These are phyloP conservation scores for Drosophila parvula DNA, from an alignment of 1,140 invertebrate species.

Conservation along the genomic window DNA sequence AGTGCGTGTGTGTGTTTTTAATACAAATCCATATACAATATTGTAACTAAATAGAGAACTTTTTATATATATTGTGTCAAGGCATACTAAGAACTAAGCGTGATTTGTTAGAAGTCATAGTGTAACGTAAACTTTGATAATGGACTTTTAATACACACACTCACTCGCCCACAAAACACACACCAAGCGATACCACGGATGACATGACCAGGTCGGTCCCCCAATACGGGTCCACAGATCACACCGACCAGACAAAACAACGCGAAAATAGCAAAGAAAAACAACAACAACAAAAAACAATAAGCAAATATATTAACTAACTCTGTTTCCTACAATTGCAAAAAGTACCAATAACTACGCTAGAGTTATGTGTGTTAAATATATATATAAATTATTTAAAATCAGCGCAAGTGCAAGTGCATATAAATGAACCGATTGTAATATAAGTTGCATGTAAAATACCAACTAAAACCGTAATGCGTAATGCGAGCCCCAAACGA, in stretches of 20 bases:
- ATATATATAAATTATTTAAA: slow-evolving; percentile 74
- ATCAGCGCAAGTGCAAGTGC: slow-evolving; percentile 69
- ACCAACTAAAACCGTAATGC: slow-evolving; percentile 36
- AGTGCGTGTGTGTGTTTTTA: slow-evolving; percentile 65
- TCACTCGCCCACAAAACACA: slow-evolving; percentile 17
- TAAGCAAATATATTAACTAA: slow-evolving; percentile 71
- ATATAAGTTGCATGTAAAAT: slow-evolving; percentile 76
- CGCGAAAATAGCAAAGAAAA: slow-evolving; percentile 57
- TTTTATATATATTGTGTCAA: slow-evolving; percentile 78
- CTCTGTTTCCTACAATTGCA: slow-evolving; percentile 80
- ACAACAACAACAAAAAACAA: slow-evolving; percentile 49
- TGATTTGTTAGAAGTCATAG: slow-evolving; percentile 79
- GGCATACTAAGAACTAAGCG: slow-evolving; percentile 66
- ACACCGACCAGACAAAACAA: slow-evolving; percentile 33
- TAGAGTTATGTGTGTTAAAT: slow-evolving; percentile 74
- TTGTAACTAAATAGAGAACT: slow-evolving; percentile 74
- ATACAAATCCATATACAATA: slow-evolving; percentile 66
- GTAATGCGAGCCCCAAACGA: slow-evolving; percentile 59
- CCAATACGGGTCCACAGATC: slow-evolving; percentile 2
- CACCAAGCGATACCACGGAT: slow-evolving; percentile 15
- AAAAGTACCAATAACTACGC: slow-evolving; percentile 79
- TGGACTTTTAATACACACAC: slow-evolving; percentile 74
- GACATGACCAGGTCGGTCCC: slow-evolving; percentile 15
- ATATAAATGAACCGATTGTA: slow-evolving; percentile 75
- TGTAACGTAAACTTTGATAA: slow-evolving; percentile 73